phyloP scores from a whole-genome alignment of 1,140 invertebrate genomes.

The Calosoma granatense region DNA sequence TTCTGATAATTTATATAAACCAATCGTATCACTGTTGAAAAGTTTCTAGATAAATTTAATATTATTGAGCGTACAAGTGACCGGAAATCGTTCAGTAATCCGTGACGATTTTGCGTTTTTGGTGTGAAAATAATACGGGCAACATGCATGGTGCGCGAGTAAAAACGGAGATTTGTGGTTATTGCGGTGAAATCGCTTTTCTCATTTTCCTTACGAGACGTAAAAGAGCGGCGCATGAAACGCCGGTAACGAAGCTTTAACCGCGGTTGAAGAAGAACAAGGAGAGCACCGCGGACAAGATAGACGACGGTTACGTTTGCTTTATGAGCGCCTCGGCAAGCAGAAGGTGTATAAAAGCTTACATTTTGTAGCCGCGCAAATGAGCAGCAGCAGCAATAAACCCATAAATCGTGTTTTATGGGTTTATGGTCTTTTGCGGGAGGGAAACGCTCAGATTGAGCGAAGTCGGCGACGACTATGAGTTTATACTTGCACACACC shows the following conservation, averaged over 20 bases:
- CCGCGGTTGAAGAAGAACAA: not conserved
- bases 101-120: too few species aligned
- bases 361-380: slow-evolving; percentile 27
- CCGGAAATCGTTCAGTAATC: too few species aligned
- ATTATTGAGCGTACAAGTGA: not conserved
- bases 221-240: not conserved
- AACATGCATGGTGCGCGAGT: too few species aligned
- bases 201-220: slow-evolving; percentile 4
- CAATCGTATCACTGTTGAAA: too few species aligned
- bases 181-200: slow-evolving; percentile 1
- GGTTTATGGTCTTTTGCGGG: slow-evolving; percentile 25
- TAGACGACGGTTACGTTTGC: slow-evolving; percentile 1
- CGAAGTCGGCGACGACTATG: not conserved
- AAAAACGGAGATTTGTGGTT: not conserved
- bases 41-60: too few species aligned
- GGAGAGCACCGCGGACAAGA: not conserved
- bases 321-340: not conserved
- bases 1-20: too few species aligned
- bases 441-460: not conserved
- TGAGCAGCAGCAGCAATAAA: slow-evolving; percentile 31
- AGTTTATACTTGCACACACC: too few species aligned
- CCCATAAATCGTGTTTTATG: slow-evolving; percentile 35
- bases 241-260: not conserved
- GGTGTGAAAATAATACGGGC: too few species aligned
- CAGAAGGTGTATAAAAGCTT: slow-evolving; percentile 22